Evolutionary conservation across 2,113 vertebrate species (phyloP), one percentile per base, ranked within the genome.

Genomic region (Xiphias gladius): DNA sequence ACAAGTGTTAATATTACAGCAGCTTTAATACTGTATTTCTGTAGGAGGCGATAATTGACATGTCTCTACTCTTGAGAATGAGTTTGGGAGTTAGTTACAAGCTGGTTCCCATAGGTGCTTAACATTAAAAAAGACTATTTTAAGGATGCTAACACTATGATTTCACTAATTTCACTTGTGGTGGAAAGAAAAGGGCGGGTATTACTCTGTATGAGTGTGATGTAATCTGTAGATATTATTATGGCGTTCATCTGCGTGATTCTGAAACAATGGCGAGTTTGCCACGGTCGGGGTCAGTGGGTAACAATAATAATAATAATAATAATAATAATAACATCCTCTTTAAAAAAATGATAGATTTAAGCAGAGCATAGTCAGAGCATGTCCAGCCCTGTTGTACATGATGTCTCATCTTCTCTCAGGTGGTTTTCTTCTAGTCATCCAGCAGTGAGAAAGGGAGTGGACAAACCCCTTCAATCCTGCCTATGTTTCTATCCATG

Each of bases 341-440:
- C 9, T 73, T n/a, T 70, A 50, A 1, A 30, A 16, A 54, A 57
- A 41, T 19, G 19, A 66, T 17, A 11, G 4, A 52, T 13, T 48
- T 11, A 71, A 48, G 14, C 41, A 55, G 57, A 65, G 20, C 24
- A 3, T 61, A 48, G 50, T 35, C 32, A 35, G 32, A 35, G 6
- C 32, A 35, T 39, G 32, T 79, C 41, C 39, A 62, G 71, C 52
- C n/a, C 12, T 70, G 13, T 52, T 77, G 35, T 75, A 43, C n/a
- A 19, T 65, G 65, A 85, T 84, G 73, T 88, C 74, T 90, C 71
- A 72, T 87, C 67, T 67, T 76, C 76, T 88, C 79, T 89, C 88
- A 91, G 82, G 86, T 86, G 84, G 69, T 79, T 87, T 46, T 75
- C 54, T 68, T 72, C 39, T 35, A 30, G 50, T 89, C 82, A 77